Evolutionary conservation across 1,140 invertebrate genomes (phyloP), one percentile per base, ranked within the genome.

Genomic region (Hylaeus volcanicus): DNA sequence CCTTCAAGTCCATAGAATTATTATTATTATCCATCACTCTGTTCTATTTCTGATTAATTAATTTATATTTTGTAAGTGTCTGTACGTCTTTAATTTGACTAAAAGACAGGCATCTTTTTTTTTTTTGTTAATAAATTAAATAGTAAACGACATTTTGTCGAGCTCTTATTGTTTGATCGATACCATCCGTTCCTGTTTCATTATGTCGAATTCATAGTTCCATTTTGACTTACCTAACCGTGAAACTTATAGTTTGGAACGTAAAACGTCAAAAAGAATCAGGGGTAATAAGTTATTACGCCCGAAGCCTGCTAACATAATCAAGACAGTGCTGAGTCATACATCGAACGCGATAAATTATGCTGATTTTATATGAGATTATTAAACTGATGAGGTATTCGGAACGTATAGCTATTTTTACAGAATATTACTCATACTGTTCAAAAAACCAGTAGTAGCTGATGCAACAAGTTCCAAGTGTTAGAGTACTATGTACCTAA

Each of bases 21-120:
- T 69, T 39, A 60, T 69, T 39, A 60, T 65, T 55, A 66, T 79
- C n/a, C 75, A 79, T 84, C 2, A 41, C 39, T 39, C 1, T 56
- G 8, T 5, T 53, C 39, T 4, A 41, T 51, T 71, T n/a, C 4
- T 39, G n/a, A 55, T 58, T 71, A 14, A 73, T 68, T 61, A 43
- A 83, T 70, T 61, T 45, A 9, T 26, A 70, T 73, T 56, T 81
- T 53, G 5, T 11, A 56, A 12, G 58, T 51, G 68, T 26, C 3
- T 45, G 5, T 45, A 5, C 5, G 43, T 45, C 26, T 26, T 26
- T 26, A 26, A 26, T 26, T 26, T 26, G 26, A 26, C 26, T 26
- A 26, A 26, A 26, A 26, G 26, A 26, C 26, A 26, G 26, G 26
- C 26, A 26, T 26, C 26, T 26, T 5, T 8, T 66, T 55, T 14